Base-by-base conservation (phyloP, 2,113 vertebrate genomes). In the Upupa epops region DNA sequence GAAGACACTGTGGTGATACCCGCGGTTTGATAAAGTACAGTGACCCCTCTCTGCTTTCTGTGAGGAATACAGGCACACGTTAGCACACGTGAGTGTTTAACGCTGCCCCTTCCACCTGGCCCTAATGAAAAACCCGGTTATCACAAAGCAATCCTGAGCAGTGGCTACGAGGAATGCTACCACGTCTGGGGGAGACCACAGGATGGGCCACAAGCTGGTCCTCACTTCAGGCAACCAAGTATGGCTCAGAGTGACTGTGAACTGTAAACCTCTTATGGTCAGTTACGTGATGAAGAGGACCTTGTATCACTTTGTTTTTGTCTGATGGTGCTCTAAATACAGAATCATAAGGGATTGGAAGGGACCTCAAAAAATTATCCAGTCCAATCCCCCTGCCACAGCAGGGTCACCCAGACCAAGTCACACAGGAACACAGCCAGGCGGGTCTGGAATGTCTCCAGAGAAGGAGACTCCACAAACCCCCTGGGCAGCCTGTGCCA, bases 261-360 rank as follows among this genome's bases (percentile, higher is more conserved):
- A 90, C 88, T 12, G 58, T 93, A 84, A 96, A 94, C 93, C 88
- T 96, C 93, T 94, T 94, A 90, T 91, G 89, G 95, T 79, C 71
- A 93, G 63, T 42, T 73, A 3, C 48, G 51, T 63, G 85, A 89
- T 89, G 90, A 93, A 88, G 89, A 31, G 65, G n/a, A 70, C 68
- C 72, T 90, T 77, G 63, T 72, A 87, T 92, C 86, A 84, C 64
- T 95, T 96, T 76, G 61, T 74, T 89, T 92, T 81, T 78, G 74
- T 90, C 86, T 95, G 91, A 94, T 91, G 92, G 73, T 32, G 51
- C 66, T 93, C 92, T 91, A 97, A 97, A 91, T n/a, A n/a, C n/a
- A n/a, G n/a, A n/a, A n/a, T n/a, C n/a, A n/a, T n/a, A n/a, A n/a
- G n/a, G n/a, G n/a, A n/a, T n/a, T n/a, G n/a, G n/a, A n/a, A n/a